Evolutionary conservation across 2,113 vertebrate genomes (phyloP).

Genomic region (Oryzias woworae): DNA sequence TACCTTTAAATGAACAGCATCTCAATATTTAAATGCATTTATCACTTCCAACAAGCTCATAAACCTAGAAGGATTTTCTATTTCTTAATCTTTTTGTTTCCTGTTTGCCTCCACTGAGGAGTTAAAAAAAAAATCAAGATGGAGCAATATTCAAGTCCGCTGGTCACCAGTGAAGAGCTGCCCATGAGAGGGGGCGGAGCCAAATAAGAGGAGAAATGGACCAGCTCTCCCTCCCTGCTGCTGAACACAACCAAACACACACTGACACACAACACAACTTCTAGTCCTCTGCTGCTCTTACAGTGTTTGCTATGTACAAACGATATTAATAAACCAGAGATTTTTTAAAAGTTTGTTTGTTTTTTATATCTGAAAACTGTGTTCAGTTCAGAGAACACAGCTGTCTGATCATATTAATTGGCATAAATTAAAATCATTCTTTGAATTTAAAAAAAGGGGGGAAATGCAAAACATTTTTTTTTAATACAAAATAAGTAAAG

Average conservation of each 20-base stretch:
- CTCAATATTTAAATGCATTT: slow-evolving; percentile 54
- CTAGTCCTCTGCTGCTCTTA: slow-evolving; percentile 82
- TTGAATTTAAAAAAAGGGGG: too few species aligned
- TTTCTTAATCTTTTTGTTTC: slow-evolving; percentile 33
- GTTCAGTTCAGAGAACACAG: too few species aligned
- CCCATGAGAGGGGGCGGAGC: slow-evolving; percentile 72
- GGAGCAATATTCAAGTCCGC: slow-evolving; percentile 60
- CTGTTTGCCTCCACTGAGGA: slow-evolving; percentile 66
- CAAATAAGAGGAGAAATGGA: slow-evolving; percentile 67
- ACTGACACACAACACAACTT: slow-evolving; percentile 63
- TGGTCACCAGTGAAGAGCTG: slow-evolving; percentile 34
- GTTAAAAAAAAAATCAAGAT: slow-evolving; percentile 53
- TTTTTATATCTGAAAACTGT: slow-evolving; percentile 29
- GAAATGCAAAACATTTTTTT: too few species aligned
- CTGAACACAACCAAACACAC: slow-evolving; percentile 73
- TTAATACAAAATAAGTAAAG: too few species aligned
- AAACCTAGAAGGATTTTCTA: slow-evolving; percentile 51
- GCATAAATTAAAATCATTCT: too few species aligned
- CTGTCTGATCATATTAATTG: too few species aligned
- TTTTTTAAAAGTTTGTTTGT: slow-evolving; percentile 12
- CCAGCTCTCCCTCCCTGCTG: slow-evolving; percentile 80
- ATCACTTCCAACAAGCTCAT: slow-evolving; percentile 39
- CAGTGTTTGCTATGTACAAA: slow-evolving; percentile 81
- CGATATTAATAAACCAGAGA: slow-evolving; percentile 83
- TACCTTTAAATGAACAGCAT: slow-evolving; percentile 55